A percentile compares a stretch with the other conserved stretches of the same genome.
phyloP scores from a whole-genome alignment of 2,797 vertebrate genomes.

The Parauchenoglanis ngamensis region DNA sequence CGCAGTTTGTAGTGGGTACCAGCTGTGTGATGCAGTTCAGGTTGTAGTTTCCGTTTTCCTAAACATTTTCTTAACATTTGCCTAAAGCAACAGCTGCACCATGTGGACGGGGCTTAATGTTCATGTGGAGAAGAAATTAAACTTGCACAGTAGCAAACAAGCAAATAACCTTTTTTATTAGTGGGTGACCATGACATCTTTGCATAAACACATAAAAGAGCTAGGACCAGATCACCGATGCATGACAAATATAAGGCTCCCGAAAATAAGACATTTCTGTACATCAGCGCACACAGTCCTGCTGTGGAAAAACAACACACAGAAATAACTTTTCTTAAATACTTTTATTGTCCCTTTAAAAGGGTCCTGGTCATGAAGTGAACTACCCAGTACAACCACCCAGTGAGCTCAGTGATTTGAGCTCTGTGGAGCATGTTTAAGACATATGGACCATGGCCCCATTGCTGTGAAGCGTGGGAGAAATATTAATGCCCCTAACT shows the following conservation, averaged over 20 bases:
- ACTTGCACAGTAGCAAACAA: background rate
- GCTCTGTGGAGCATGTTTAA: conserved; percentile 16
- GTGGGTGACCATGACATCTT: background rate
- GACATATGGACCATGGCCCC: conserved; percentile 12
- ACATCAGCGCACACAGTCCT: background rate
- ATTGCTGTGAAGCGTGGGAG: background rate
- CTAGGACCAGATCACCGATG: background rate
- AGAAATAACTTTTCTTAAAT: conserved; percentile 7
- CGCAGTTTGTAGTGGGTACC: background rate
- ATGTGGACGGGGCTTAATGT: background rate
- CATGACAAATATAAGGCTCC: background rate
- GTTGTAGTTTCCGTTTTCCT: background rate
- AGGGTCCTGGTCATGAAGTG: background rate
- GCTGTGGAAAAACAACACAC: background rate
- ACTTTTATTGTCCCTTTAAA: conserved; percentile 21
- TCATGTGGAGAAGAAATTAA: background rate
- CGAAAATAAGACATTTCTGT: background rate
- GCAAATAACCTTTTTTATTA: background rate
- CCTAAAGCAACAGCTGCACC: background rate
- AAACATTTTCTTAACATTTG: background rate
- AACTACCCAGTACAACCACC: background rate
- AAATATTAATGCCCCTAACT: background rate
- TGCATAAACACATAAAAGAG: background rate
- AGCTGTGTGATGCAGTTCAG: too few relatives aligned
- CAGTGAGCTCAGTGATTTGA: background rate